A percentile compares a stretch with the other conserved stretches of the same genome.
These are phyloP conservation scores for Ornithorhynchus anatinus DNA, from an alignment of 2,113 vertebrate species.

Conservation along the genomic window DNA sequence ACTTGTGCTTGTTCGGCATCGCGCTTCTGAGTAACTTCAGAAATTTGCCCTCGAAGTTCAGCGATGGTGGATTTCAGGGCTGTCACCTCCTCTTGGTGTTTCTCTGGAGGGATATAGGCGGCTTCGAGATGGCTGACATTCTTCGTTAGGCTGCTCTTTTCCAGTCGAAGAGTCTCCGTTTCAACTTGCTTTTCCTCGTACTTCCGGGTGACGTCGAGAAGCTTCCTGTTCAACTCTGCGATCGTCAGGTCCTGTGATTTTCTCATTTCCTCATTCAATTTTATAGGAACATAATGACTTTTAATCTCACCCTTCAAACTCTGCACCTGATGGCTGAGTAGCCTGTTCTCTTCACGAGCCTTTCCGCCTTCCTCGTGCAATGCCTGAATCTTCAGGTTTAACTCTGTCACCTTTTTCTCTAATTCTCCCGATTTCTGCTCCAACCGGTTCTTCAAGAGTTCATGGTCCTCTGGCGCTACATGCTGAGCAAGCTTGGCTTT, in stretches of 20 bases:
- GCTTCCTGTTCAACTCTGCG: conserved; percentile 82
- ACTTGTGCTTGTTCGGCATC: conserved; percentile 71
- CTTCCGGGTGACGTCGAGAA: conserved; percentile 79
- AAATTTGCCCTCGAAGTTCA: conserved; percentile 74
- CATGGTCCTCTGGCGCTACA: conserved; percentile 73
- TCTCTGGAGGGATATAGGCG: conserved; percentile 69
- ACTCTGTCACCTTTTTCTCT: conserved; percentile 75
- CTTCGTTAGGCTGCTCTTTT: conserved; percentile 74
- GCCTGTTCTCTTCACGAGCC: conserved; percentile 72
- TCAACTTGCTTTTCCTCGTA: conserved; percentile 78
- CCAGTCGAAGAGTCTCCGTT: conserved; percentile 73
- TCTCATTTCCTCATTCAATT: conserved; percentile 80
- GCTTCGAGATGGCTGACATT: conserved; percentile 68
- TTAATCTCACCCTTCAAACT: conserved; percentile 79
- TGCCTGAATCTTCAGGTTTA: conserved; percentile 78
- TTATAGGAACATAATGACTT: conserved; percentile 78
- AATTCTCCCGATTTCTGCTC: conserved; percentile 77
- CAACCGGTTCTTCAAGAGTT: conserved; percentile 69
- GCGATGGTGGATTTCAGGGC: conserved; percentile 66
- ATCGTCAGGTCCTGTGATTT: conserved; percentile 71
- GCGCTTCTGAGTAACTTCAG: conserved; percentile 68
- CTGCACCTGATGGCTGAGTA: conserved; percentile 82
- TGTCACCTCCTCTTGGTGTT: conserved; percentile 71
- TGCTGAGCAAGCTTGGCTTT: conserved; percentile 50
- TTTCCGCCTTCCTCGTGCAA: conserved; percentile 83